Conservation (phyloP, 2,797 vertebrate genomes). For the Onychomys leucogaster region DNA sequence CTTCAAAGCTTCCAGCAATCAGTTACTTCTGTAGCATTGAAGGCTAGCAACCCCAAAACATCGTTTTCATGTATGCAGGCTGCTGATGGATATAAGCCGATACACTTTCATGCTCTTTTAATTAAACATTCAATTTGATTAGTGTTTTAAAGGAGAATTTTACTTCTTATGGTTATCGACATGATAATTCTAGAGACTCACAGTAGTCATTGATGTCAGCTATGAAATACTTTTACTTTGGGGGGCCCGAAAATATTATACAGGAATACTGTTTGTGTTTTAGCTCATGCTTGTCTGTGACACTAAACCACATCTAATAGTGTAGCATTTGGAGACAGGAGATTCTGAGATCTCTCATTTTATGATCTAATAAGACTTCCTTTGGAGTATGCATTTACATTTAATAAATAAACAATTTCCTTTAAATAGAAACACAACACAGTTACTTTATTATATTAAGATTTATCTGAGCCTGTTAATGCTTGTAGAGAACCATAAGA, state of each 20-base stretch:
- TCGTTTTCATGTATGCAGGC: conserved; percentile 80
- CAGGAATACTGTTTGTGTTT: not conserved
- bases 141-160: conserved; percentile 72
- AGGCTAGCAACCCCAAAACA: conserved; percentile 75
- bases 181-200: conserved; percentile 36
- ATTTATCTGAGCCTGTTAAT: not conserved
- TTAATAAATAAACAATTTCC: conserved; percentile 26
- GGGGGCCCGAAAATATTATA: not conserved
- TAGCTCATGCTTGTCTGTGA: conserved; percentile 21
- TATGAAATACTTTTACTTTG: not conserved
- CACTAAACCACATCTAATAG: conserved; percentile 5
- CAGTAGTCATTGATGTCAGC: not conserved
- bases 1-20: conserved; percentile 71
- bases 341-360: not conserved
- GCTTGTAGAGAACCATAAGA: not conserved
- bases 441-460: not conserved
- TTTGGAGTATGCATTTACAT: not conserved
- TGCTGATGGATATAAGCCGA: conserved; percentile 78
- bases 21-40: conserved; percentile 72
- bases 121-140: conserved; percentile 83
- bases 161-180: conserved; percentile 51
- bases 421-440: conserved; percentile 39
- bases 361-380: conserved; percentile 7
- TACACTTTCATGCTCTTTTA: conserved; percentile 77
- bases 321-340: not conserved